Conservation (phyloP, 2,113 vertebrate species). For the Coptodon bakossiorum region DNA sequence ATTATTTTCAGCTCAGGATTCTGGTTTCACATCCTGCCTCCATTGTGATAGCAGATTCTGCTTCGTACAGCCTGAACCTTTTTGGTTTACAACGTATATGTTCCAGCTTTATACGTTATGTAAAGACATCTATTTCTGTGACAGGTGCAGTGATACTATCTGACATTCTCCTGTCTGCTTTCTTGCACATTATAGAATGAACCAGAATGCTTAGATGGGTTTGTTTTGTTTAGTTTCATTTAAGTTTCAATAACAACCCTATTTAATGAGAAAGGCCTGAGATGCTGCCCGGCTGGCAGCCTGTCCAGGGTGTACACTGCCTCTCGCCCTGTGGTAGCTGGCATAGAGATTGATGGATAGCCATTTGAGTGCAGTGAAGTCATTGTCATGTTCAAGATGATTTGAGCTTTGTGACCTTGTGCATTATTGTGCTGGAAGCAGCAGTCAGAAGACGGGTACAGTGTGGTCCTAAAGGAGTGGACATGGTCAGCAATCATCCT, state of each 20-base stretch:
- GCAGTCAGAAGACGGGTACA: accelerated
- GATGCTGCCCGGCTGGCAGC: not conserved
- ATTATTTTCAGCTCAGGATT: conserved; percentile 47
- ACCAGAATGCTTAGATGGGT: not conserved
- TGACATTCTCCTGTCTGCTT: not conserved
- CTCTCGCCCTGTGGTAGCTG: not conserved
- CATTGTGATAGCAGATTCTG: not conserved
- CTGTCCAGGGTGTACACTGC: not conserved
- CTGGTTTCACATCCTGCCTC: conserved; percentile 27
- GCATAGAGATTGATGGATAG: not conserved
- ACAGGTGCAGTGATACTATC: not conserved
- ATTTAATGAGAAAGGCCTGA: not conserved
- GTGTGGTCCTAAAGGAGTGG: not conserved
- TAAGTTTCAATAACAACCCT: not conserved
- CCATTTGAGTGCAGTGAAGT: not conserved
- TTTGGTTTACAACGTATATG: not conserved
- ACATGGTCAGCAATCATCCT: not conserved
- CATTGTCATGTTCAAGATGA: not conserved
- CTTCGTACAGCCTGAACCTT: not conserved
- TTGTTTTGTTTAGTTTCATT: not conserved
- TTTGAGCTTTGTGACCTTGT: not conserved
- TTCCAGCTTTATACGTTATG: not conserved
- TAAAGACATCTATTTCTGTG: not conserved
- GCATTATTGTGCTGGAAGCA: accelerated
- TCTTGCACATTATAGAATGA: not conserved